Evolutionary conservation across 2,113 vertebrate genomes (phyloP), one percentile per base, ranked within the genome.

Genomic region (Prinia subflava): DNA sequence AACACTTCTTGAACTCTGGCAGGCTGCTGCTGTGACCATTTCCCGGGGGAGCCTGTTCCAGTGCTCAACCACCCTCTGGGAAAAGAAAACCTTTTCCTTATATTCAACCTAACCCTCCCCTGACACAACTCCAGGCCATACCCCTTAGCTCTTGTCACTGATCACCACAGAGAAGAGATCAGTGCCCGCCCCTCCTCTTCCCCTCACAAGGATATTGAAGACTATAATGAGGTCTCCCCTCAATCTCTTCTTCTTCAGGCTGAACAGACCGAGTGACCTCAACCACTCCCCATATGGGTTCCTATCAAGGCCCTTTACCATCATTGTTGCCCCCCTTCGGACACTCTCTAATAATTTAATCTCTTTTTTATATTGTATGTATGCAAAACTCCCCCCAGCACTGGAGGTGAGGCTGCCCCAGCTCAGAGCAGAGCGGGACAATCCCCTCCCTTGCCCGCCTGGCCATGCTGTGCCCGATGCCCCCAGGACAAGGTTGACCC

Each of bases 401-500:
- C 22, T 52, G 0, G 0, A 60, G 27, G 6, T 37, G 46, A 33
- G 31, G 25, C 27, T 0, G 0, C 11, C 53, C 16, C 37, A 59
- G 13, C 0, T 0, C 31, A 57, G 37, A 52, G 31, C 44, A 76
- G 31, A 68, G 11, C 0, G 0, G 53, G 14, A 59, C 37, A 37
- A 52, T 59, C 52, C 11, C 9, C 27, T 44, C 14, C 21, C 63
- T 68, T 52, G 14, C 33, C 27, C 0, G 0, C 22, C 33, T 52
- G 55, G 31, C 0, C 0, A 50, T 59, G 25, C 37, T 77, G 46
- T 60, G 6, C 37, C 53, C 52, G 63, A 37, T 44, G 27, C 6
- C 13, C 11, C 10, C 63, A 33, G 46, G 37, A 60, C 27, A 60
- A 0, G 0, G 0, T 2, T 27, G 37, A 37, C 18, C 6, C 6